Evolutionary conservation across 1,140 invertebrate genomes (phyloP), one percentile per base, ranked within the genome.

Genomic region (Hestina assimilis): DNA sequence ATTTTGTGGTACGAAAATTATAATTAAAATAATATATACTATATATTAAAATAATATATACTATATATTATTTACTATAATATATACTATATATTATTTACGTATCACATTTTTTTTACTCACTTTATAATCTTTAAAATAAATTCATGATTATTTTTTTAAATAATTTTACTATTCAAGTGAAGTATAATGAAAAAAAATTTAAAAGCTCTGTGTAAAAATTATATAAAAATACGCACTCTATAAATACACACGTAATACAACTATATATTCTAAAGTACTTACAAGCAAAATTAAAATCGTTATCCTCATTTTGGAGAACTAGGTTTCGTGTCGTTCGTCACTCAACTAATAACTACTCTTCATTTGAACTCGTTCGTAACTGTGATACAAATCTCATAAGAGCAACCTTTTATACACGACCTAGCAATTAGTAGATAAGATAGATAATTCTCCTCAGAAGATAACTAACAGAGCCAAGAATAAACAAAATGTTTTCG

Each of bases 401-500:
- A 28, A 64, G 57, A 61, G 56, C 29, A 48, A 64, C 59, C 66
- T 71, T 87, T 77, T 85, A 85, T 85, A 85, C 70, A 48, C 35
- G 31, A 43, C 28, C 43, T 46, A 61, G 60, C 65, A 82, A 83
- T 83, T 79, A 80, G 53, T 51, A 51, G 83, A 87, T 87, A 87
- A 87, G 59, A 62, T 67, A 83, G 79, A 87, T 85, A 83, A 83
- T 74, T 56, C 51, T n/a, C n/a, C 72, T 75, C 60, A 58, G 59
- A 55, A 77, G 77, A 83, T 83, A 84, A 77, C 50, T 47, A 28
- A 46, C 48, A 35, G 46, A 63, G 59, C 68, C 61, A 62, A 69
- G 38, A 50, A 58, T 69, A 83, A 86, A 87, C 81, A 83, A 59
- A 69, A 70, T 86, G 79, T 83, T 87, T 85, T 84, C 69, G 82